Base-by-base conservation (phyloP, 2,888 invertebrate species). In the Quadroppia sp. region DNA sequence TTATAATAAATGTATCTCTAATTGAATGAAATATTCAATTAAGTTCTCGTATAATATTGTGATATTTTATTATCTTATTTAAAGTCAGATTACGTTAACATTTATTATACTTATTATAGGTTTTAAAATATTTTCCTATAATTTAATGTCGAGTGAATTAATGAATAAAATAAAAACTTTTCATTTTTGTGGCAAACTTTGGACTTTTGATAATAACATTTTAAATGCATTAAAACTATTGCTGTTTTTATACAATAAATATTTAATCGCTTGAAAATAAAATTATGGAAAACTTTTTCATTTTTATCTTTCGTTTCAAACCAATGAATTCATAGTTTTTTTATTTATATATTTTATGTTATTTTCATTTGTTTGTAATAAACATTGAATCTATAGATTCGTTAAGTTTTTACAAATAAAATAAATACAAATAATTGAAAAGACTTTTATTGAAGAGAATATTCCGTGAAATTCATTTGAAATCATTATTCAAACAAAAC, bases 231-330 rank as follows among this genome's bases (percentile, higher is more conserved):
- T 20, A 67, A 61, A 36, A 40, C 40, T 67, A 40, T 67, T 40
- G 40, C 20, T 56, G 25, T 53, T 59, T 59, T 59, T 59, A 59
- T 28, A 59, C 40, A 67, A 67, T 67, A 67, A 67, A 67, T 67
- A 67, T 67, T 67, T 67, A 67, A 67, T 67, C 9, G 23, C 40
- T 67, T 67, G 36, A 40, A 67, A 67, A 36, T 40, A 67, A 67
- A 67, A 40, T 67, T 67, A 67, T 67, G 67, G 67, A 67, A 67
- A 67, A 36, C 2, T 67, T 36, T 67, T 36, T n/a, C 6, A 17
- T 42, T 67, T 67, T 67, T 59, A 59, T 59, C 59, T 23, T 42
- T 67, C 40, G 67, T 67, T 42, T 67, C 67, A 32, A 67, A 23
- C 42, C 40, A 67, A 67, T 67, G 67, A 67, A 40, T 67, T 67